Evolutionary conservation across 2,888 invertebrate genomes (phyloP).

Genomic region (Drosophila ustulata): DNA sequence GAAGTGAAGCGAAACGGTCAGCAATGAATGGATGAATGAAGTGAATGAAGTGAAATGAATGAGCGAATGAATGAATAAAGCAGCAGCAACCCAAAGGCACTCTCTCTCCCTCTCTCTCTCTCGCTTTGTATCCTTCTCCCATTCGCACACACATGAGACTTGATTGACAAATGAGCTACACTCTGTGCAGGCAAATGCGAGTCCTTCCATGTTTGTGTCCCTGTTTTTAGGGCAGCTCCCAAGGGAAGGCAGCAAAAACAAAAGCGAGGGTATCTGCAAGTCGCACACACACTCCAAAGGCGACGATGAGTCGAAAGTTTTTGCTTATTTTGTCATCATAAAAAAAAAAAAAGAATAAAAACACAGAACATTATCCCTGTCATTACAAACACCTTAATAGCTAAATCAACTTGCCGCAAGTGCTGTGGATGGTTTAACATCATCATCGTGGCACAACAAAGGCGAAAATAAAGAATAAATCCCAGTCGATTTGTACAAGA

Average conservation of each 20-base stretch:
- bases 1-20: slow-evolving; percentile 29
- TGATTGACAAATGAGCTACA: slow-evolving; percentile 5
- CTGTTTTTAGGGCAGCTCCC: not conserved
- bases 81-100: slow-evolving; percentile 36
- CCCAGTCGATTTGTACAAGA: not conserved
- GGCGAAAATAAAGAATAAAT: not conserved
- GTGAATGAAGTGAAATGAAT: slow-evolving; percentile 56
- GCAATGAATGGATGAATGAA: slow-evolving; percentile 41
- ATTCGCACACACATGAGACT: not conserved
- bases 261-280: slow-evolving; percentile 2
- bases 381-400: slow-evolving; percentile 64
- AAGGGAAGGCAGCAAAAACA: not conserved
- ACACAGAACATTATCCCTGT: slow-evolving; percentile 50
- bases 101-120: not conserved
- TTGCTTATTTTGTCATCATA: slow-evolving; percentile 44
- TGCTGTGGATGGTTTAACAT: slow-evolving; percentile 15
- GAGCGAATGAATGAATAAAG: slow-evolving; percentile 38
- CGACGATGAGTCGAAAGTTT: slow-evolving; percentile 15
- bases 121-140: not conserved
- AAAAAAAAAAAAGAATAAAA: slow-evolving; percentile 26
- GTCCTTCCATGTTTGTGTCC: not conserved
- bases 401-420: slow-evolving; percentile 61
- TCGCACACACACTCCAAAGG: not conserved
- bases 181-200: slow-evolving; percentile 4
- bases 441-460: not conserved